Conservation (phyloP, 1,140 invertebrate genomes). For the Aethina tumida region DNA sequence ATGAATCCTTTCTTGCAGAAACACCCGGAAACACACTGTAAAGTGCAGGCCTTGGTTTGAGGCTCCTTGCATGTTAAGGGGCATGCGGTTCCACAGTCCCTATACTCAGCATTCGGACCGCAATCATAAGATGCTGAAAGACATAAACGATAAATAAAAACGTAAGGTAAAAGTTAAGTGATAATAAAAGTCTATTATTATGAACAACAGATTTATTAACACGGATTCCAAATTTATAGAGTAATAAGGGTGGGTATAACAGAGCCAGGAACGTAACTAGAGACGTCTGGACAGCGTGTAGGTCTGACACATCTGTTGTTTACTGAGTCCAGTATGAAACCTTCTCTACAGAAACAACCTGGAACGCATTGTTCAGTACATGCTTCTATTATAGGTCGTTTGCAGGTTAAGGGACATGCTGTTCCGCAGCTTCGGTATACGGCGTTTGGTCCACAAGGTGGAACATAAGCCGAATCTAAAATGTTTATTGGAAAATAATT, state of each 20-base stretch:
- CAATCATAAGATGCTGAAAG: neutral
- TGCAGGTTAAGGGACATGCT: constrained; percentile 6
- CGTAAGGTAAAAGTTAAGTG: too few species aligned
- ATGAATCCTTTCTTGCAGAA: constrained; percentile 21
- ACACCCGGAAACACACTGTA: constrained; percentile 19
- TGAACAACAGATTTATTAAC: too few species aligned
- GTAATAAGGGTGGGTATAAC: too few species aligned
- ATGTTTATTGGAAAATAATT: too few species aligned
- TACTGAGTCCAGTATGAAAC: constrained; percentile 11
- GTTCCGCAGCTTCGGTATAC: constrained; percentile 10
- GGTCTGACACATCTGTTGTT: constrained; percentile 8
- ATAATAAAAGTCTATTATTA: too few species aligned
- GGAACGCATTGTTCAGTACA: constrained; percentile 8
- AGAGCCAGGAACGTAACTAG: too few species aligned
- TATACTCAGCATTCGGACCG: constrained; percentile 12
- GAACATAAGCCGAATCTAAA: too few species aligned
- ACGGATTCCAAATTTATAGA: too few species aligned
- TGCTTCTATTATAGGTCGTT: neutral
- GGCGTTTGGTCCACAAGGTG: constrained; percentile 5
- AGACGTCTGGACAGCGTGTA: too few species aligned
- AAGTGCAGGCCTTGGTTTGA: constrained; percentile 11
- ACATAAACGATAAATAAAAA: neutral
- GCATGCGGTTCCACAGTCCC: constrained; percentile 13
- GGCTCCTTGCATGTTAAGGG: constrained; percentile 10
- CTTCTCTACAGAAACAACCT: constrained; percentile 14